Evolutionary conservation across 2,113 vertebrate species (phyloP).

Genomic region (Parus major): DNA sequence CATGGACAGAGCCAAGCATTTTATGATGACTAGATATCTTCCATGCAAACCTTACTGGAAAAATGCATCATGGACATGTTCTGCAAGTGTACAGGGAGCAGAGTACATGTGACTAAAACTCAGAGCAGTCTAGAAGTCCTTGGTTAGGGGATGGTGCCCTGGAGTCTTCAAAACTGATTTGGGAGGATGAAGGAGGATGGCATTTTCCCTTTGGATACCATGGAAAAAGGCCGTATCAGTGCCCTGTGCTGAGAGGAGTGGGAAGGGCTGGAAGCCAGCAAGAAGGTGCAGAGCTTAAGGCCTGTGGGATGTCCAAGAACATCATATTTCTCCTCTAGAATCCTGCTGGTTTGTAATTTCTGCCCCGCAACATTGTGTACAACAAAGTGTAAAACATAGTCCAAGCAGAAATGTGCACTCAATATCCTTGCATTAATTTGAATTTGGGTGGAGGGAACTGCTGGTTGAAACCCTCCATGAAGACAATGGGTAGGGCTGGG

Average conservation of each 20-base stretch:
- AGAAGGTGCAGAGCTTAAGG: background rate
- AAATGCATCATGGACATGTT: accelerated
- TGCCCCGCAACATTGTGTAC: background rate
- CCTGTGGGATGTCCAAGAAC: background rate
- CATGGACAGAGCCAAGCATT: background rate
- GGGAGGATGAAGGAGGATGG: background rate
- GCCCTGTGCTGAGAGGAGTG: background rate
- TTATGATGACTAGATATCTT: background rate
- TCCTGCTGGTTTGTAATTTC: background rate
- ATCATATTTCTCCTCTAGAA: background rate
- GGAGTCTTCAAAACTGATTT: background rate
- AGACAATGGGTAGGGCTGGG: background rate
- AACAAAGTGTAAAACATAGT: background rate
- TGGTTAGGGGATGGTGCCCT: background rate
- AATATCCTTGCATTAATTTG: background rate
- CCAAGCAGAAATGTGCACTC: background rate
- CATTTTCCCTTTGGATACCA: background rate
- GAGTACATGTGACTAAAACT: background rate
- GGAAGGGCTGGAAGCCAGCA: background rate
- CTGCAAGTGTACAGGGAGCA: background rate
- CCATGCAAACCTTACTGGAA: background rate
- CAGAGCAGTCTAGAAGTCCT: background rate
- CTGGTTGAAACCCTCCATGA: background rate
- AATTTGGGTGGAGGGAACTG: background rate
- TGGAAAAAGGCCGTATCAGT: background rate